Evolutionary conservation across 2,797 vertebrate species (phyloP).

Genomic region (Erethizon dorsatum): DNA sequence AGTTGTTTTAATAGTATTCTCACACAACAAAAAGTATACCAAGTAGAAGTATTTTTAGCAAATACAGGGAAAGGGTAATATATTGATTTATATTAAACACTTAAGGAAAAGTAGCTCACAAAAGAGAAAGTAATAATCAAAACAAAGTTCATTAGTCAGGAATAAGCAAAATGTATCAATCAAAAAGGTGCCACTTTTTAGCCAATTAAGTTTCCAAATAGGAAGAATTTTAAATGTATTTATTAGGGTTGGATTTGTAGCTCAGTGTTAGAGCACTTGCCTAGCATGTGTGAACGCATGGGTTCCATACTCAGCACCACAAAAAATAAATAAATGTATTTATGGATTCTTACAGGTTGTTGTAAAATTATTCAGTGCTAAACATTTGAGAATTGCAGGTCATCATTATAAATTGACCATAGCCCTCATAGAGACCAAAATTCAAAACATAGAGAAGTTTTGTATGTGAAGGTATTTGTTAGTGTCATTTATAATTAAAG

Average conservation of each 20-base stretch:
- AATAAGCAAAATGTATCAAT: background rate
- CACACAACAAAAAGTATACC: background rate
- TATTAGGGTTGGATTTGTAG: background rate
- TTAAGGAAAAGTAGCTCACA: constrained; percentile 4
- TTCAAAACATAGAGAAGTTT: background rate
- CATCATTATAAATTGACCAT: background rate
- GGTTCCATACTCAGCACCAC: background rate
- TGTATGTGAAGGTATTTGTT: background rate
- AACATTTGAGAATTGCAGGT: background rate
- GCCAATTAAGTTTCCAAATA: background rate
- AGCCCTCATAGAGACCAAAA: background rate
- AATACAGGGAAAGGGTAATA: background rate
- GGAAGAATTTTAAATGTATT: background rate
- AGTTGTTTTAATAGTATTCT: background rate
- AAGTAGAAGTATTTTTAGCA: background rate
- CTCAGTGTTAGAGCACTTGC: background rate
- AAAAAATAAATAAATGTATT: background rate
- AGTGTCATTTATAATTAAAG: constrained; percentile 36
- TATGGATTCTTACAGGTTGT: background rate
- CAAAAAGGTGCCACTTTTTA: background rate
- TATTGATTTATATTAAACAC: background rate
- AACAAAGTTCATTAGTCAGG: background rate
- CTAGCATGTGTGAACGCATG: background rate
- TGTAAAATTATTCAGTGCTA: background rate
- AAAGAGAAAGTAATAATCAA: background rate